Conservation (phyloP, 1,140 invertebrate species). For the Drosophila persimilis region DNA sequence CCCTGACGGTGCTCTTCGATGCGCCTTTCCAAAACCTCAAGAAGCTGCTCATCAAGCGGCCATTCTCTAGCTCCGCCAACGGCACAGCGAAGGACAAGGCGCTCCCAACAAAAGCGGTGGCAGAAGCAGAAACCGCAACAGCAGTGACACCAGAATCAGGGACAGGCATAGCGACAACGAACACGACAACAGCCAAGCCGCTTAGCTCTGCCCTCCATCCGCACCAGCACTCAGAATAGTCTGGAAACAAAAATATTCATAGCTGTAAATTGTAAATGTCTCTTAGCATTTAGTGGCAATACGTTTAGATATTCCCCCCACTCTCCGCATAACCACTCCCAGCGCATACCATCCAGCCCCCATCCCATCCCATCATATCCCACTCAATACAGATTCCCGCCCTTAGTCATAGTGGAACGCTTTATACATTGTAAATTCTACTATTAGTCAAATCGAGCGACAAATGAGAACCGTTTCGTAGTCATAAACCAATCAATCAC, state of each 20-base stretch:
- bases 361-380: neutral
- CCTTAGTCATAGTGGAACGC: conserved; percentile 68
- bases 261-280: conserved; percentile 47
- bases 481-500: conserved; percentile 60
- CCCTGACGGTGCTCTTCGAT: conserved; percentile 87
- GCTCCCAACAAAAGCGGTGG: neutral
- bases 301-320: conserved; percentile 48
- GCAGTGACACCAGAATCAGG: neutral
- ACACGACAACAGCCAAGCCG: conserved; percentile 31
- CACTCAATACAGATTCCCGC: neutral
- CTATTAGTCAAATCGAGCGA: conserved; percentile 63
- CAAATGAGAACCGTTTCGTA: conserved; percentile 31
- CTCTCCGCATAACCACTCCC: neutral
- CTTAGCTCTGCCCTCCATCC: conserved; percentile 37
- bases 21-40: conserved; percentile 88
- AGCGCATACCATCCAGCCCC: neutral
- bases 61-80: conserved; percentile 18
- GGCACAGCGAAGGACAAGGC: neutral
- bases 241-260: conserved; percentile 1
- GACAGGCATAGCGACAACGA: conserved; percentile 16
- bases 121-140: neutral
- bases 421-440: conserved; percentile 78
- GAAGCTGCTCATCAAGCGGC: conserved; percentile 83
- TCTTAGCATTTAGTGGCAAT: conserved; percentile 77
- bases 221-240: conserved; percentile 66